Evolutionary conservation across 2,113 vertebrate genomes (phyloP), one percentile per base, ranked within the genome.

Genomic region (Nettapus auritus): DNA sequence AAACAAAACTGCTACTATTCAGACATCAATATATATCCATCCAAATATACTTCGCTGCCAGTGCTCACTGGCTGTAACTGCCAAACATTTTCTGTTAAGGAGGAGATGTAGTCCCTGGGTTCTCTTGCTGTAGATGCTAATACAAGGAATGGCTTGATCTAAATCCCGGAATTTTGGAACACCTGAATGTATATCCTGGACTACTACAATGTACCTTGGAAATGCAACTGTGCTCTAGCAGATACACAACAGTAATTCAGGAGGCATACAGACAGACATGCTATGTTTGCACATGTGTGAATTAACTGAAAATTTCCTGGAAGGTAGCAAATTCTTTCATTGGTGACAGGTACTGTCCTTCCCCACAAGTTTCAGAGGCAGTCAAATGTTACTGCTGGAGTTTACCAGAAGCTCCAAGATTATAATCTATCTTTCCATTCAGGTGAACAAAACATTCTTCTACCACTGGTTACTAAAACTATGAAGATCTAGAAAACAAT

Each of bases 1-100:
- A 95, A 96, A 96, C 83, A 95, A 77, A 93, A 86, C 62, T 87
- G 66, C 71, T 56, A 52, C 86, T 95, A 68, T 93, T 90, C 76
- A 86, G 73, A 83, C 86, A 90, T 77, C 64, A 91, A 42, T 44
- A 81, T 69, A 40, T 76, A 92, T 88, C 93, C 71, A 92, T 78
- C n/a, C 77, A 95, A 95, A 83, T n/a, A 75, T 22, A 86, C 33
- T 64, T 83, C 73, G 57, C 28, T 95, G 86, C 64, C 92, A 94
- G 62, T 21, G 17, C 17, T 93, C 62, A 50, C 36, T 38, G 50
- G 26, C 28, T 68, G 8, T 46, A 90, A 78, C 62, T 75, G 76
- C 42, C 88, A 94, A 96, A 93, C 33, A n/a, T 55, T 91, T 91
- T 84, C 66, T 82, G 19, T 56, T 91, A 60, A 78, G 73, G 42